Evolutionary conservation across 2,888 invertebrate genomes (phyloP).

Genomic region (Perizoma flavofasciatum): DNA sequence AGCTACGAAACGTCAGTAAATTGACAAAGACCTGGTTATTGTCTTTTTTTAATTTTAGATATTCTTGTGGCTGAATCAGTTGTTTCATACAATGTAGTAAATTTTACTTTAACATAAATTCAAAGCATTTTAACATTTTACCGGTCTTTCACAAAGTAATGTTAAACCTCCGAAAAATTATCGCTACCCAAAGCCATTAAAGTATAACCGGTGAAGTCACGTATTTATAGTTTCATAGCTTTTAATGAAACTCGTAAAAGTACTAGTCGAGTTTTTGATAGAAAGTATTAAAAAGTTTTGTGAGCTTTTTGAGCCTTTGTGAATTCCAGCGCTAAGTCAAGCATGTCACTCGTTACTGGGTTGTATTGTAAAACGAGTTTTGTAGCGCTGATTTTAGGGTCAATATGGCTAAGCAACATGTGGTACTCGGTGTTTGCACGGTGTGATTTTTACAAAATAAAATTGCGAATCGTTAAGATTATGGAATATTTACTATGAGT

Average conservation of each 20-base stretch:
- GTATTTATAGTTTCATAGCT: constrained; percentile 38
- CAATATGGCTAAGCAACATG: not conserved
- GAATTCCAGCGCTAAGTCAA: constrained; percentile 13
- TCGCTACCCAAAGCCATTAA: constrained; percentile 28
- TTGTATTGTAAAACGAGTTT: constrained; percentile 4
- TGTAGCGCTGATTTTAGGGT: not conserved
- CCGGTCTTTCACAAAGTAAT: constrained; percentile 1
- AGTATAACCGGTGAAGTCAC: constrained; percentile 31
- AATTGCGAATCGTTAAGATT: no score
- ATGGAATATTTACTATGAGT: no score
- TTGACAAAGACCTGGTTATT: no score
- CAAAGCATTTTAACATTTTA: not conserved
- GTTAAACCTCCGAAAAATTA: constrained; percentile 13
- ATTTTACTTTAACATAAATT: not conserved
- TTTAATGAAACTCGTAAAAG: constrained; percentile 36
- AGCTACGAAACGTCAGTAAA: no score
- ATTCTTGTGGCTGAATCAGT: no score
- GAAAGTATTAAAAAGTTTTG: constrained; percentile 25
- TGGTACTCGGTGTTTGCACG: not conserved
- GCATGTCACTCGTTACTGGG: not conserved
- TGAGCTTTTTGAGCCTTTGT: constrained; percentile 30
- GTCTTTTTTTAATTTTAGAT: no score
- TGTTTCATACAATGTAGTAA: no score
- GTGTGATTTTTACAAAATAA: not conserved
- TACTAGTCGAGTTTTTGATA: constrained; percentile 28